Percentiles rank a stretch among this genome's conserved stretches.
Evolutionary conservation across 2,797 vertebrate genomes (phyloP).

Genomic region (Enoplosus armatus): DNA sequence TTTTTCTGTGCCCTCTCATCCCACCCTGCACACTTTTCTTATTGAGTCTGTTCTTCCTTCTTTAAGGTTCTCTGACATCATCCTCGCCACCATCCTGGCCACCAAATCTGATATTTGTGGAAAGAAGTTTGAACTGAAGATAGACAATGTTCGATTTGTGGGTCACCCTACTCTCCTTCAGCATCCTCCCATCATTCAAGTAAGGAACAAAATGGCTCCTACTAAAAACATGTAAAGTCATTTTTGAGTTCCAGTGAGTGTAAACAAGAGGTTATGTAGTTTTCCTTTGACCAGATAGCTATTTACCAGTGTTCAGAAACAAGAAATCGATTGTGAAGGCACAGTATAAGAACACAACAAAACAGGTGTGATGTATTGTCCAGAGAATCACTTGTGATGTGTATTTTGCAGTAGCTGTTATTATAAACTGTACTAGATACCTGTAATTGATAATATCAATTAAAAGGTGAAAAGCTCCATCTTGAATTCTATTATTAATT

Average conservation of each 20-base stretch:
- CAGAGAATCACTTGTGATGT: not conserved
- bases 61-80: slow-evolving; percentile 96
- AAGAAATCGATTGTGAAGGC: no score
- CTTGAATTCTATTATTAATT: not conserved
- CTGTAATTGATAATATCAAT: not conserved
- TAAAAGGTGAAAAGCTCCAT: not conserved
- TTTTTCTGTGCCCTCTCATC: slow-evolving; percentile 25
- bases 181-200: slow-evolving; percentile 92
- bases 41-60: slow-evolving; percentile 9
- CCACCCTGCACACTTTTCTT: not conserved
- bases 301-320: not conserved
- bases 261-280: not conserved
- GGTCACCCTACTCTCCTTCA: slow-evolving; percentile 97
- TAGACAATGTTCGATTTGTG: slow-evolving; percentile 97
- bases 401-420: not conserved
- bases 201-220: slow-evolving; percentile 53
- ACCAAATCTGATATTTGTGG: slow-evolving; percentile 99
- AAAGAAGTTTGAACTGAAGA: slow-evolving; percentile 99
- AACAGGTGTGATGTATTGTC: not conserved
- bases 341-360: not conserved
- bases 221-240: not conserved
- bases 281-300: not conserved
- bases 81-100: slow-evolving; percentile 97
- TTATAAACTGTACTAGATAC: not conserved
- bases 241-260: not conserved